phyloP scores from a whole-genome alignment of 1,140 invertebrate species.

The Colletes latitarsis region DNA sequence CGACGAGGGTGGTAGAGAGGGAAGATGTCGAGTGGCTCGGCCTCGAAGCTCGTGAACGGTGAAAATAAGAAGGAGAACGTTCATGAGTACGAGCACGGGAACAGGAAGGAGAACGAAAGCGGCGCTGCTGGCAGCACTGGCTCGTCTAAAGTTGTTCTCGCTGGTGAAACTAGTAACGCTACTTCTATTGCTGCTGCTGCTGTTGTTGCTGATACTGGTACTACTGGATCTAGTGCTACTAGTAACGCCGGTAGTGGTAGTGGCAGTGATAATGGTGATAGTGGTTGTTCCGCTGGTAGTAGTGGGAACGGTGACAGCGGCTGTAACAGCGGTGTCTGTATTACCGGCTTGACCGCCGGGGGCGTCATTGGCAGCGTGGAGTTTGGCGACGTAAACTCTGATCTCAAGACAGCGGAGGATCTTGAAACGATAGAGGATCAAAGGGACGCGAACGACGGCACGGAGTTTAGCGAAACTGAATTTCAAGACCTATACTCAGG shows the following conservation, averaged over 20 bases:
- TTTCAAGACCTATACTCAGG: background rate
- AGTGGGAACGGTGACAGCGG: slow-evolving; percentile 32
- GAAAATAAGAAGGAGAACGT: slow-evolving; percentile 59
- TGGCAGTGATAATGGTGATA: slow-evolving; percentile 4
- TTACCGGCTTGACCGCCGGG: slow-evolving; percentile 53
- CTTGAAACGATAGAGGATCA: background rate
- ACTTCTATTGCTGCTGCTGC: slow-evolving; percentile 20
- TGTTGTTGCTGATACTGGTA: slow-evolving; percentile 10
- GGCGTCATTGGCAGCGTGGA: slow-evolving; percentile 51
- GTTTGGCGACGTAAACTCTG: slow-evolving; percentile 51
- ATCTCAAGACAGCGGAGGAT: slow-evolving; percentile 22
- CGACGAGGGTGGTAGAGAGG: slow-evolving; percentile 38
- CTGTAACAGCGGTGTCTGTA: slow-evolving; percentile 34
- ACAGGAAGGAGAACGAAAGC: slow-evolving; percentile 56
- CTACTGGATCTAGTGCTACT: slow-evolving; percentile 24
- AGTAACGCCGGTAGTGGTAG: slow-evolving; percentile 15
- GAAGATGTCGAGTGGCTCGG: slow-evolving; percentile 70
- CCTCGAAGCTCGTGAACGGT: slow-evolving; percentile 68
- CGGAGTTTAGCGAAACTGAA: slow-evolving; percentile 10
- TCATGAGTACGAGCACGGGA: slow-evolving; percentile 34
- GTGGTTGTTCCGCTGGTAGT: slow-evolving; percentile 6
- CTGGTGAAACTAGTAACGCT: slow-evolving; percentile 22
- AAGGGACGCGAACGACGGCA: background rate
- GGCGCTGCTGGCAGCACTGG: slow-evolving; percentile 47
- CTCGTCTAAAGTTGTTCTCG: slow-evolving; percentile 39